Evolutionary conservation across 2,888 invertebrate genomes (phyloP).

Genomic region (Mactromeris polynyma): DNA sequence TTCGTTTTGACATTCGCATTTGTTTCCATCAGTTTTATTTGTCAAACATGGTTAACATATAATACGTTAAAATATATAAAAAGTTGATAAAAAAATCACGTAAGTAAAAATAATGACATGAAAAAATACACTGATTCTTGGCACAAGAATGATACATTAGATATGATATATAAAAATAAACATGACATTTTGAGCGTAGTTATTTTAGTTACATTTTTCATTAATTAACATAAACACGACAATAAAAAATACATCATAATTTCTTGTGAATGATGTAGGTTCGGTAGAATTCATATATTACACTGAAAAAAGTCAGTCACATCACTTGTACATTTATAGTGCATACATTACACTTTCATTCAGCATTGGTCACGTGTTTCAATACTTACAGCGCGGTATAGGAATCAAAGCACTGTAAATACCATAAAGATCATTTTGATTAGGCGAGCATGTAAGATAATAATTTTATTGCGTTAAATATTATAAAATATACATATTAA

Average conservation of each 20-base stretch:
- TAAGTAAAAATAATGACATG: neutral
- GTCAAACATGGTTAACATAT: neutral
- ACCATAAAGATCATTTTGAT: no score
- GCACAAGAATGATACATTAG: neutral
- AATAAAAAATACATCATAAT: neutral
- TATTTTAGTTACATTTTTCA: neutral
- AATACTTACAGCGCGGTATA: no score
- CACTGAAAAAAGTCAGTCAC: no score
- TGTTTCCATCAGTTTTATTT: neutral
- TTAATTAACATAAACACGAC: neutral
- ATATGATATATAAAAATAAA: neutral
- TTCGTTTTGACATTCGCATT: neutral
- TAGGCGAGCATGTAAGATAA: no score
- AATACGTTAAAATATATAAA: conserved; percentile 12
- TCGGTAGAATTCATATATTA: no score
- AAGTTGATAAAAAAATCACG: neutral
- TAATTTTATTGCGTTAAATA: no score
- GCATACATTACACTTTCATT: no score
- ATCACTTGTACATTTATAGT: no score
- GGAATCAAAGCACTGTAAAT: no score
- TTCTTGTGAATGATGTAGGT: no score
- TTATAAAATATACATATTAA: no score
- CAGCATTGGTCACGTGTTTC: no score
- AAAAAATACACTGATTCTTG: neutral
- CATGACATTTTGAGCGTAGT: neutral